Percentiles rank a stretch among this genome's conserved stretches.
phyloP scores from a whole-genome alignment of 2,888 invertebrate species.

The Podotricha telesiphe region DNA sequence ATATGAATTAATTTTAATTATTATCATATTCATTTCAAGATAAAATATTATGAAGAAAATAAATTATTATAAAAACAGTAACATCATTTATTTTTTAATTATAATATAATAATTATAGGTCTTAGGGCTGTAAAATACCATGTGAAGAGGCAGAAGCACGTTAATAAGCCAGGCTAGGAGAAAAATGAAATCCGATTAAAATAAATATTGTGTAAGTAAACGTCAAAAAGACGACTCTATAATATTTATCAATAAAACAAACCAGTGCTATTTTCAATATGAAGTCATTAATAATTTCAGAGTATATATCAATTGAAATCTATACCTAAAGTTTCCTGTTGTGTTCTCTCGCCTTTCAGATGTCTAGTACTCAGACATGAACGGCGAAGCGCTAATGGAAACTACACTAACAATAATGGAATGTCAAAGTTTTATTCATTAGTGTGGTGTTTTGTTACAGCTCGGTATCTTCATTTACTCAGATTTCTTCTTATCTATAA shows the following conservation, averaged over 20 bases:
- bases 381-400: constrained; percentile 38
- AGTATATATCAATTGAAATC: constrained; percentile 10
- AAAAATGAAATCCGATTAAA: no score
- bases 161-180: no score
- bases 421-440: constrained; percentile 32
- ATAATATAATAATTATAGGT: no score
- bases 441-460: constrained; percentile 25
- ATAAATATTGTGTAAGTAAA: no score
- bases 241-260: background rate
- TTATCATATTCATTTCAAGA: no score
- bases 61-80: no score
- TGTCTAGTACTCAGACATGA: constrained; percentile 36
- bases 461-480: background rate
- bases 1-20: no score
- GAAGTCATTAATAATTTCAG: constrained; percentile 2
- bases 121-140: no score
- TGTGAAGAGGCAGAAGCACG: no score
- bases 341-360: constrained; percentile 31
- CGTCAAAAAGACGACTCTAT: no score
- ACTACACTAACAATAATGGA: constrained; percentile 28
- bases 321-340: constrained; percentile 12
- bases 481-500: background rate
- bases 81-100: no score
- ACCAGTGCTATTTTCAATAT: background rate
- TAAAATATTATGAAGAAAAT: no score